These are phyloP conservation scores for Herminia tarsipennalis DNA, from an alignment of 2,888 invertebrate genomes.

Conservation along the genomic window DNA sequence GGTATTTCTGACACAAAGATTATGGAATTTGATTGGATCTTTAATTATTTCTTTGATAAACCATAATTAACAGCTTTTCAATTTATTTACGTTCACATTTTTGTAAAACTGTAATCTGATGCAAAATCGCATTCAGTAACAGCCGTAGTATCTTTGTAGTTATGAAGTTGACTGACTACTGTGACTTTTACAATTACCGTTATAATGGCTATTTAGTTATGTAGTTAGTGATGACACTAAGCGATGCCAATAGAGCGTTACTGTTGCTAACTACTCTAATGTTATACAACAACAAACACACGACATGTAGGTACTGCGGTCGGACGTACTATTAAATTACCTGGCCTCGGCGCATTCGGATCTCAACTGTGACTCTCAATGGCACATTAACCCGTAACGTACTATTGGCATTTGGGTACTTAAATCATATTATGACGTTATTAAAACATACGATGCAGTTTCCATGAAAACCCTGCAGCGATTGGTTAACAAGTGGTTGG, in stretches of 20 bases:
- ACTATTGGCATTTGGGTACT: neutral
- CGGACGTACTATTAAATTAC: slow-evolving; percentile 1
- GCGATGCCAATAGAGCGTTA: slow-evolving; percentile 6
- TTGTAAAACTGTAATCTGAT: too few relatives aligned
- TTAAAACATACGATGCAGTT: slow-evolving; percentile 8
- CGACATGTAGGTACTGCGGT: neutral
- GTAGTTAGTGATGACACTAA: slow-evolving; percentile 3
- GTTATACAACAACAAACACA: neutral
- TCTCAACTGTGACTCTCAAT: slow-evolving; percentile 2
- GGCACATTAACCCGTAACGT: neutral
- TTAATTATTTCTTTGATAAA: too few relatives aligned
- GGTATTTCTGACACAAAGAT: too few relatives aligned
- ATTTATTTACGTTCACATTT: too few relatives aligned
- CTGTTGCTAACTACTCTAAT: slow-evolving; percentile 5
- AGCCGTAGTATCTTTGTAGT: too few relatives aligned
- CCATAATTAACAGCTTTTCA: too few relatives aligned
- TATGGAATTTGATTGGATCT: too few relatives aligned
- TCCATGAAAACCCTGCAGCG: neutral
- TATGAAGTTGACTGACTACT: neutral
- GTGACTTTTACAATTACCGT: slow-evolving; percentile 1
- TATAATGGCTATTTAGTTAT: slow-evolving; percentile 4
- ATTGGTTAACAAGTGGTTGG: neutral
- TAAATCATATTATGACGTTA: slow-evolving; percentile 3
- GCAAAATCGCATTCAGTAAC: too few relatives aligned
- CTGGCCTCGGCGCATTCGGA: slow-evolving; percentile 9